phyloP scores from a whole-genome alignment of 1,140 invertebrate genomes.

The Bombus pascuorum region DNA sequence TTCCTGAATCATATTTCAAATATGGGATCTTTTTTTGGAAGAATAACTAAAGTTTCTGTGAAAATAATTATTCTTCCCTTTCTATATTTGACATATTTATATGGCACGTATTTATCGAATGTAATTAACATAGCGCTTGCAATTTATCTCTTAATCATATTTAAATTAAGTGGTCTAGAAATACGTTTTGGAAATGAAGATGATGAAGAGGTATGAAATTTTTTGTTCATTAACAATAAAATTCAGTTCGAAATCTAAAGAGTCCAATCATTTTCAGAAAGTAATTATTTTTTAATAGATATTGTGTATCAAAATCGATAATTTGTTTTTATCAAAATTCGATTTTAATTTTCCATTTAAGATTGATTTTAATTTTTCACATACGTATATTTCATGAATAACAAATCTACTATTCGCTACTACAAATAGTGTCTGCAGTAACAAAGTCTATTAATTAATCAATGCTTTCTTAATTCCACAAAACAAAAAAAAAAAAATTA shows the following conservation, averaged over 20 bases:
- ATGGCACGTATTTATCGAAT: slow-evolving; percentile 43
- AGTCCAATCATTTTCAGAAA: not conserved
- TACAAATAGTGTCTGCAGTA: not conserved
- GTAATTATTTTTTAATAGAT: not conserved
- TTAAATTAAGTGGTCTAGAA: not conserved
- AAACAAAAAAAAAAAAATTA: not conserved
- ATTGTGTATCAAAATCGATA: not conserved
- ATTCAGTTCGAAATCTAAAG: not conserved
- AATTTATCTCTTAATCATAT: slow-evolving; percentile 32
- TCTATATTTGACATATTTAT: slow-evolving; percentile 55
- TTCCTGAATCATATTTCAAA: not conserved
- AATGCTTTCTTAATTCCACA: not conserved
- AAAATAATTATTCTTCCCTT: slow-evolving; percentile 57
- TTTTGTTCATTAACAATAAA: not conserved
- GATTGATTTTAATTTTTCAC: not conserved
- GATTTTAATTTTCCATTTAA: not conserved
- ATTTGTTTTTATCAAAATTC: not conserved
- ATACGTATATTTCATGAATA: not conserved
- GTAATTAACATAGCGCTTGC: slow-evolving; percentile 33
- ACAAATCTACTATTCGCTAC: not conserved
- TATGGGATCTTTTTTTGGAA: slow-evolving; percentile 46
- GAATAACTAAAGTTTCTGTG: slow-evolving; percentile 41
- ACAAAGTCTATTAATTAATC: not conserved
- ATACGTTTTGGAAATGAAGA: slow-evolving; percentile 1
- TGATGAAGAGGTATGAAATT: slow-evolving; percentile 27